phyloP scores from a whole-genome alignment of 2,113 vertebrate species.

The Oryzias curvinotus region DNA sequence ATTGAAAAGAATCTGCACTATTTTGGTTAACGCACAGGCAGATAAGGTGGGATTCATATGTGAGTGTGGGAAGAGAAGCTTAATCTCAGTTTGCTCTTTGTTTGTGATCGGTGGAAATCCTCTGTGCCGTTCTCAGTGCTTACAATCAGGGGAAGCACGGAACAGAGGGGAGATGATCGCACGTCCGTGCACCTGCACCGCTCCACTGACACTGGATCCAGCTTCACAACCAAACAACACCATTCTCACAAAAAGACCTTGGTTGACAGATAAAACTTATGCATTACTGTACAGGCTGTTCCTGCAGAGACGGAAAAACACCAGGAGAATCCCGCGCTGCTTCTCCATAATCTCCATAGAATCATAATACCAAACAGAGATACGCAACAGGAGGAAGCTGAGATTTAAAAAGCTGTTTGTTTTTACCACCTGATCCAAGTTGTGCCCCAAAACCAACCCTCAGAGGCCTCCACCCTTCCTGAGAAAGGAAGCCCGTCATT shows the following conservation, averaged over 20 bases:
- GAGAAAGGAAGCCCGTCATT: conserved; percentile 55
- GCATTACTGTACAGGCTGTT: too few species aligned
- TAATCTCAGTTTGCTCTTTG: conserved; percentile 68
- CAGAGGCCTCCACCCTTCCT: conserved; percentile 58
- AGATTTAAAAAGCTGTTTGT: conserved; percentile 20
- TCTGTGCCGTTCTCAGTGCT: conserved; percentile 49
- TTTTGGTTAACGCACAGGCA: too few species aligned
- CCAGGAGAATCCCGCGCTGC: background rate
- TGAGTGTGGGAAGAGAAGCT: conserved; percentile 19
- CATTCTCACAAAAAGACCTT: too few species aligned
- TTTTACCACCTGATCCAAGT: conserved; percentile 16
- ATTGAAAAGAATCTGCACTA: too few species aligned
- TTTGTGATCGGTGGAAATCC: conserved; percentile 74
- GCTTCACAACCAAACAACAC: background rate
- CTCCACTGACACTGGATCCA: conserved; percentile 23
- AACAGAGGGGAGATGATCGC: conserved; percentile 42
- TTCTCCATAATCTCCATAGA: background rate
- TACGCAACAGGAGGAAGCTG: background rate
- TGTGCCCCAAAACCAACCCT: conserved; percentile 4
- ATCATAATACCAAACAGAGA: background rate
- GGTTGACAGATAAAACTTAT: too few species aligned
- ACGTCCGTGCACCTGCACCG: conserved; percentile 56
- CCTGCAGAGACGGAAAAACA: too few species aligned
- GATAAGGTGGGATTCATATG: conserved; percentile 10
- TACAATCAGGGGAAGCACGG: conserved; percentile 65